Evolutionary conservation across 2,888 invertebrate genomes (phyloP).

Genomic region (Diplazon laetatorius): DNA sequence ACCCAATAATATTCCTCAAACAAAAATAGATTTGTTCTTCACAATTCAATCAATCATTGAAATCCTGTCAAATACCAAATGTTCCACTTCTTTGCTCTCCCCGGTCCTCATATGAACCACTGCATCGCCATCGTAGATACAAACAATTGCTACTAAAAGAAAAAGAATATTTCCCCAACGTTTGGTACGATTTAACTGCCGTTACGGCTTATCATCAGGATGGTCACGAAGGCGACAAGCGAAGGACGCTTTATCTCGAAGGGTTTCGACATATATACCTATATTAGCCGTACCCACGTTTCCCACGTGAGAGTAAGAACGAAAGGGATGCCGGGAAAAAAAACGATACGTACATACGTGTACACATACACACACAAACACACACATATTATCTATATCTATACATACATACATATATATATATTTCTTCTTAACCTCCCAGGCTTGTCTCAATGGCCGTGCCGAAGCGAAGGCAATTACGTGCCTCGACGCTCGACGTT

Average conservation of each 20-base stretch:
- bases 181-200: conserved; percentile 43
- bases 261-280: conserved; percentile 53
- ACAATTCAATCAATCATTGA: too few species aligned
- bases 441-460: conserved; percentile 63
- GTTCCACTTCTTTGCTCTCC: too few species aligned
- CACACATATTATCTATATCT: too few species aligned
- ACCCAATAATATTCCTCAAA: too few species aligned
- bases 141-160: too few species aligned
- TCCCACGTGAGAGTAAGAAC: conserved; percentile 24
- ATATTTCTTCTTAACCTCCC: conserved; percentile 56
- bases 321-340: conserved; percentile 26
- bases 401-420: conserved; percentile 27
- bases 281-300: conserved; percentile 48
- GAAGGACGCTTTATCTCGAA: conserved; percentile 50
- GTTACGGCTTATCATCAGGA: conserved; percentile 57
- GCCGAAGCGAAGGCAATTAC: conserved; percentile 78
- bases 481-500: conserved; percentile 76
- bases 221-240: conserved; percentile 44
- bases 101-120: too few species aligned
- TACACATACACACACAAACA: not conserved
- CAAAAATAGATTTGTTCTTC: too few species aligned
- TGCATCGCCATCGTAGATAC: too few species aligned
- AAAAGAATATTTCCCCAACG: not conserved
- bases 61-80: too few species aligned
- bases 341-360: conserved; percentile 28